Evolutionary conservation across 2,797 vertebrate genomes (phyloP).

Genomic region (Pseudomugil gertrudae): DNA sequence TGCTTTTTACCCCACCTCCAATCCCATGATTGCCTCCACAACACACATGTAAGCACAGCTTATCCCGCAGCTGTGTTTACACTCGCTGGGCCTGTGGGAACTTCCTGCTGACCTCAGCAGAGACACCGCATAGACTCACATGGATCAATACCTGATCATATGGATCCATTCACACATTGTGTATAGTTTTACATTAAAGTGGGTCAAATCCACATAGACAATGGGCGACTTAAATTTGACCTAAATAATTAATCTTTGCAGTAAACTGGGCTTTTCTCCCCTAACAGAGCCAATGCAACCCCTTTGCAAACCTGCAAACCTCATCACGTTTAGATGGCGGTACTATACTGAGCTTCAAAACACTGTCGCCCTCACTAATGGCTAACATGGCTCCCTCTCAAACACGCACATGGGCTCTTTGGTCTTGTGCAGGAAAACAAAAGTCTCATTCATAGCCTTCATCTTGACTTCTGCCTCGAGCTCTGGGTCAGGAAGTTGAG

Average conservation of each 20-base stretch:
- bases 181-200: background rate
- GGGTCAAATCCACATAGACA: constrained; percentile 8
- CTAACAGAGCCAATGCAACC: no score
- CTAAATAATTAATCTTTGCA: constrained; percentile 11
- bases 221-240: background rate
- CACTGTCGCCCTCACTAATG: constrained; percentile 38
- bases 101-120: constrained; percentile 75
- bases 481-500: constrained; percentile 37
- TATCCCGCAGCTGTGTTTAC: constrained; percentile 78
- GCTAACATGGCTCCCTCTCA: constrained; percentile 19
- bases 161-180: constrained; percentile 28
- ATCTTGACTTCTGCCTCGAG: constrained; percentile 16
- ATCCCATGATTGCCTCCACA: constrained; percentile 48
- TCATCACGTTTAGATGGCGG: constrained; percentile 14
- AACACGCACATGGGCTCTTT: constrained; percentile 25
- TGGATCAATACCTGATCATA: constrained; percentile 59
- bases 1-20: constrained; percentile 50
- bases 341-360: constrained; percentile 12
- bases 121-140: constrained; percentile 16
- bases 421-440: constrained; percentile 45
- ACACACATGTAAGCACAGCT: constrained; percentile 24
- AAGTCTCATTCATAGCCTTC: constrained; percentile 50
- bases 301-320: background rate
- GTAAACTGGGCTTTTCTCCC: constrained; percentile 10
- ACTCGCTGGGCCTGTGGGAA: constrained; percentile 64